These are phyloP conservation scores for Macrobrachium nipponense DNA, from an alignment of 1,140 invertebrate genomes.

Conservation along the genomic window DNA sequence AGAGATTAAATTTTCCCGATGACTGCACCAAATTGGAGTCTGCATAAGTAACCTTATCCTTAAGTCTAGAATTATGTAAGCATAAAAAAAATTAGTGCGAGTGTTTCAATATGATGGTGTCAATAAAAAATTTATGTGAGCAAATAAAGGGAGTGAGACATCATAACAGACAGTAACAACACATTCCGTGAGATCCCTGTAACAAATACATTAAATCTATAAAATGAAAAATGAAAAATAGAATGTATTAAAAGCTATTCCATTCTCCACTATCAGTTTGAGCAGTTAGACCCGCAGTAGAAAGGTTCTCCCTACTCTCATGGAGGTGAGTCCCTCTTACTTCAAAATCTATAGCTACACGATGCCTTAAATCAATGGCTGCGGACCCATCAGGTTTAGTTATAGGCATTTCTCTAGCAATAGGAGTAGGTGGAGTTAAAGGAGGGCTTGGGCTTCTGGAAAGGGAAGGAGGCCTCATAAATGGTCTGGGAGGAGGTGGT, in stretches of 20 bases:
- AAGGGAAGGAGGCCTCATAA: slow-evolving; percentile 47
- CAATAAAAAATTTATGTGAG: slow-evolving; percentile 38
- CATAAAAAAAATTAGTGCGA: slow-evolving; percentile 33
- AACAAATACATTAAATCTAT: slow-evolving; percentile 34
- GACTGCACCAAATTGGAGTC: slow-evolving; percentile 50
- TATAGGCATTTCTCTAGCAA: slow-evolving; percentile 55
- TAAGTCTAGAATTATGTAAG: slow-evolving; percentile 21
- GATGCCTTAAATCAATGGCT: slow-evolving; percentile 28
- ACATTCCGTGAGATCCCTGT: slow-evolving; percentile 38
- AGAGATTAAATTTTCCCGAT: slow-evolving; percentile 36
- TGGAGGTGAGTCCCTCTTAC: slow-evolving; percentile 56
- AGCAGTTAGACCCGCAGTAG: slow-evolving; percentile 53
- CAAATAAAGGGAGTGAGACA: slow-evolving; percentile 38
- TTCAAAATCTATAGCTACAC: slow-evolving; percentile 43
- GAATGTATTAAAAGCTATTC: slow-evolving; percentile 50
- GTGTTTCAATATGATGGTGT: slow-evolving; percentile 39
- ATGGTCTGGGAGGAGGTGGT: slow-evolving; percentile 56
- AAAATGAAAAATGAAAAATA: slow-evolving; percentile 23
- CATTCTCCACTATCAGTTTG: slow-evolving; percentile 55
- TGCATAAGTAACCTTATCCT: slow-evolving; percentile 30
- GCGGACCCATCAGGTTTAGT: slow-evolving; percentile 38
- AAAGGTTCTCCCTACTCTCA: slow-evolving; percentile 49
- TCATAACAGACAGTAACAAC: slow-evolving; percentile 39
- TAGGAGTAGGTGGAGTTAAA: slow-evolving; percentile 56
- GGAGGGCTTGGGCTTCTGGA: slow-evolving; percentile 52